Evolutionary conservation across 2,113 vertebrate species (phyloP).

Genomic region (Oryzias melastigma): DNA sequence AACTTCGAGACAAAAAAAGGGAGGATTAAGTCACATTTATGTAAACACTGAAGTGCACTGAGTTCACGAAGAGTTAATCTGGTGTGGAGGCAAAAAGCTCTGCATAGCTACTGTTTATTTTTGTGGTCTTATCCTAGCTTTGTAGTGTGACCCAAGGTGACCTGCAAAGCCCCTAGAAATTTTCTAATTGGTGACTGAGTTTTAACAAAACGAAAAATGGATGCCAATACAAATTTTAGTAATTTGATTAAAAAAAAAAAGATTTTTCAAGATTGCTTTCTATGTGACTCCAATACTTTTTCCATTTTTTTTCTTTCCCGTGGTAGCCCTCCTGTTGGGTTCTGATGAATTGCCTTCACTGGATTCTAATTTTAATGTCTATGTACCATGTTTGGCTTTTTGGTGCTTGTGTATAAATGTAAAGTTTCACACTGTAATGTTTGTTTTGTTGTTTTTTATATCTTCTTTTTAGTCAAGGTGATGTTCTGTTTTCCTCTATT

Average conservation of each 20-base stretch:
- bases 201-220: constrained; percentile 8
- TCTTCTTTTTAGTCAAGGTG: constrained; percentile 58
- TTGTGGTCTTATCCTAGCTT: constrained; percentile 21
- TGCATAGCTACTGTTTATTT: constrained; percentile 14
- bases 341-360: constrained; percentile 54
- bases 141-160: constrained; percentile 29
- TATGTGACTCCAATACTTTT: constrained; percentile 49
- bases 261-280: constrained; percentile 22
- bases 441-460: constrained; percentile 72
- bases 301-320: constrained; percentile 35
- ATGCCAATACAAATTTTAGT: background rate
- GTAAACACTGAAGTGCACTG: constrained; percentile 40
- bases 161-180: background rate
- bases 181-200: background rate
- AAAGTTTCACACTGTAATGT: constrained; percentile 76
- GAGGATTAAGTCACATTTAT: constrained; percentile 18
- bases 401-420: constrained; percentile 81
- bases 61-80: constrained; percentile 22
- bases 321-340: constrained; percentile 34
- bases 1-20: background rate
- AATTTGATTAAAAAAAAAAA: background rate
- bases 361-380: constrained; percentile 57
- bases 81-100: constrained; percentile 5
- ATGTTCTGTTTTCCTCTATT: constrained; percentile 64
- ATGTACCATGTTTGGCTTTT: constrained; percentile 72